Percentiles rank a stretch among this genome's conserved stretches.
Conservation (phyloP, 2,888 invertebrate species). For the Erebia ligea region DNA sequence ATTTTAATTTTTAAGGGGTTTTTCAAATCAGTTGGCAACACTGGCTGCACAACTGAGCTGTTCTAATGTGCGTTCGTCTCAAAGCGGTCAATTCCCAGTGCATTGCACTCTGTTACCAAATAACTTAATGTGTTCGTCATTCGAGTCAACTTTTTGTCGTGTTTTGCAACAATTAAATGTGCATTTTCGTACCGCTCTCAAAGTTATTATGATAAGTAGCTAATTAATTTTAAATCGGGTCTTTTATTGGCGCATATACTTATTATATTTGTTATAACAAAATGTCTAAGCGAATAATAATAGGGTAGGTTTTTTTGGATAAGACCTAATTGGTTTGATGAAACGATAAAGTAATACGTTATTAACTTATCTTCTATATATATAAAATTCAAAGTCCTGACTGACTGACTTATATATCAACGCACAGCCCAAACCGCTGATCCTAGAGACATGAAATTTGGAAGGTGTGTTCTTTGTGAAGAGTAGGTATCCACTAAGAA, state of each 20-base stretch:
- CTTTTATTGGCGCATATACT: constrained; percentile 56
- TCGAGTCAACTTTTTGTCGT: constrained; percentile 61
- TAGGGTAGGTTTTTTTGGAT: constrained; percentile 49
- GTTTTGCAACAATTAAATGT: constrained; percentile 70
- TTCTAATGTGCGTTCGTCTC: not conserved
- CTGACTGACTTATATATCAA: too few species aligned
- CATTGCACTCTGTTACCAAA: constrained; percentile 77
- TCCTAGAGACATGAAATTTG: too few species aligned
- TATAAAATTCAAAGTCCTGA: too few species aligned
- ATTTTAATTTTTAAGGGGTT: too few species aligned
- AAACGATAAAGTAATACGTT: constrained; percentile 16
- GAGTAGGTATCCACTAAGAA: too few species aligned
- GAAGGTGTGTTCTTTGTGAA: too few species aligned
- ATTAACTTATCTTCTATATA: too few species aligned
- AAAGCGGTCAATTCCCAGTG: constrained; percentile 66
- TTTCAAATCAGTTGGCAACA: too few species aligned
- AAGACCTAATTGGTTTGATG: constrained; percentile 43
- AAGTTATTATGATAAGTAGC: constrained; percentile 72
- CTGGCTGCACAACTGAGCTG: not conserved
- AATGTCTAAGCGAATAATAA: constrained; percentile 55
- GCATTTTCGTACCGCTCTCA: constrained; percentile 61
- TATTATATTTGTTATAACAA: constrained; percentile 52
- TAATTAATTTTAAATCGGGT: constrained; percentile 73
- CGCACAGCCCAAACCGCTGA: too few species aligned
- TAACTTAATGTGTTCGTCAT: constrained; percentile 70